These are phyloP conservation scores for Papilio dardanus DNA, from an alignment of 1,140 invertebrate genomes.

Conservation along the genomic window DNA sequence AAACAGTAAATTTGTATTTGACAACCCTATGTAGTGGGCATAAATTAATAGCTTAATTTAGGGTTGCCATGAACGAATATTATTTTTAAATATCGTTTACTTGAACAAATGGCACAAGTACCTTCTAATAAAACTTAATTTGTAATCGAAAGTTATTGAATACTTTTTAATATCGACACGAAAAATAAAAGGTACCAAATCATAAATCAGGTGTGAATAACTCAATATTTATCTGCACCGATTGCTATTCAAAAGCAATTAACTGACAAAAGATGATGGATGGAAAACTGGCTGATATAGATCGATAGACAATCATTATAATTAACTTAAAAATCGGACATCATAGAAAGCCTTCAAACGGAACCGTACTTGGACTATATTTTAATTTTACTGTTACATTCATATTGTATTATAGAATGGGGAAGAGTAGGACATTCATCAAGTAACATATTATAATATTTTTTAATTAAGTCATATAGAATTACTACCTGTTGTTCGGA, in stretches of 20 bases:
- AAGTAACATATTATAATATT: too few species aligned
- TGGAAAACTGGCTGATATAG: constrained; percentile 26
- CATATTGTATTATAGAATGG: neutral
- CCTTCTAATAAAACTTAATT: neutral
- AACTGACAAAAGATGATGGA: constrained; percentile 33
- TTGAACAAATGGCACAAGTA: neutral
- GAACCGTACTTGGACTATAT: neutral
- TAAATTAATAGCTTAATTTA: neutral
- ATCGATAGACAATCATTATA: constrained; percentile 27
- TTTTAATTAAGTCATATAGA: neutral
- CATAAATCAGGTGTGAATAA: constrained; percentile 19
- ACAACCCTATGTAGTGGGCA: neutral
- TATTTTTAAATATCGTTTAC: neutral
- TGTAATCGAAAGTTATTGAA: neutral
- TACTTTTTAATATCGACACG: neutral
- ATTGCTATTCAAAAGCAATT: constrained; percentile 34
- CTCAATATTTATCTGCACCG: constrained; percentile 21
- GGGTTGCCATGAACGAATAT: neutral
- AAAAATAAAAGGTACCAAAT: neutral
- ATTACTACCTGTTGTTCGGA: too few species aligned
- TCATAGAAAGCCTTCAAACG: constrained; percentile 5
- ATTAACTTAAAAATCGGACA: constrained; percentile 20
- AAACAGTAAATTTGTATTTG: constrained; percentile 9
- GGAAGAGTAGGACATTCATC: neutral
- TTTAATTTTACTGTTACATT: neutral